Percentiles rank a stretch among this genome's conserved stretches.
Conservation (phyloP, 2,888 invertebrate species). For the Morpho achilles region DNA sequence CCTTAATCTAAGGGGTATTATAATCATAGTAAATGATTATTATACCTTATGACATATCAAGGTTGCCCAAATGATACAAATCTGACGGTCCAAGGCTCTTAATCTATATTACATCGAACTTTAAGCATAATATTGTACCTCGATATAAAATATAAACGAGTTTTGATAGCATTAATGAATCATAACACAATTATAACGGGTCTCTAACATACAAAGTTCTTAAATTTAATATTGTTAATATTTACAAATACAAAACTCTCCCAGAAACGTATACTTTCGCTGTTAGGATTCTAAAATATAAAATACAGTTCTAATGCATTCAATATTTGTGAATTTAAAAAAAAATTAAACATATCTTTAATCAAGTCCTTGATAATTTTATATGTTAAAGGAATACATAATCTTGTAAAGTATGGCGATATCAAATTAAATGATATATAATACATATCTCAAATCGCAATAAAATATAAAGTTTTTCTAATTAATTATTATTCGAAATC, state of each 20-base stretch:
- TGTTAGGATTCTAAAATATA: background rate
- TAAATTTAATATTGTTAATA: slow-evolving; percentile 18
- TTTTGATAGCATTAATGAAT: no score
- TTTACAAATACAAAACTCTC: slow-evolving; percentile 28
- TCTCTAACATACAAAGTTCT: background rate
- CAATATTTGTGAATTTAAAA: background rate
- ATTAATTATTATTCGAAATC: no score
- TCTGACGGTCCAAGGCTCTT: background rate
- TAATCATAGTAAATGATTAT: no score
- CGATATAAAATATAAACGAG: background rate
- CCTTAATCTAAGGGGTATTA: no score
- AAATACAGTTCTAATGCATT: background rate
- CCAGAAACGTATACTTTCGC: slow-evolving; percentile 55
- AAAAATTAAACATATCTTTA: no score
- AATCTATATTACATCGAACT: background rate
- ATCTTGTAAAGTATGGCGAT: no score
- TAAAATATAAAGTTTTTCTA: no score
- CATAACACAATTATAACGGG: background rate
- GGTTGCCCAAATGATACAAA: background rate
- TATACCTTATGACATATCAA: no score
- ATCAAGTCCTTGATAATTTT: no score
- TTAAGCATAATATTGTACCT: background rate
- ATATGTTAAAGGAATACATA: no score
- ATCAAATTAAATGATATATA: no score
- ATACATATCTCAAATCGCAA: no score